Percentiles rank a stretch among this genome's conserved stretches.
phyloP scores from a whole-genome alignment of 1,140 invertebrate genomes.

The Drosophila malerkotliana region DNA sequence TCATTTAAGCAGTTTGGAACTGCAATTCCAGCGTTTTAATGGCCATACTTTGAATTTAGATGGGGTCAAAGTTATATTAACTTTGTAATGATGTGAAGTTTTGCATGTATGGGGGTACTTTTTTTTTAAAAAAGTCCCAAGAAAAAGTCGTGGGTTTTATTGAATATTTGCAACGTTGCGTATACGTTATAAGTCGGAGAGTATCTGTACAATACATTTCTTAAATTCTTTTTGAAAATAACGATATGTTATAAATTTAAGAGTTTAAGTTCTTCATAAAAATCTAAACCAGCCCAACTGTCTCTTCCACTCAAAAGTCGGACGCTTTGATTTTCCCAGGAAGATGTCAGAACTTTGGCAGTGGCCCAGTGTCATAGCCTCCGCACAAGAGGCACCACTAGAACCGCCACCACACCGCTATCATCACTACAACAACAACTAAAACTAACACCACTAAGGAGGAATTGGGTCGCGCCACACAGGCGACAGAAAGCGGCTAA shows the following conservation, averaged over 20 bases:
- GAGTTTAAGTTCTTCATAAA: background rate
- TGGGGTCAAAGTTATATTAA: constrained; percentile 10
- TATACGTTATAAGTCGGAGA: background rate
- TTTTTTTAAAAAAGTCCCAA: too few relatives aligned
- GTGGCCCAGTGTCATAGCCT: constrained; percentile 34
- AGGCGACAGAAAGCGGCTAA: constrained; percentile 50
- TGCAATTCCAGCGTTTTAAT: constrained; percentile 18
- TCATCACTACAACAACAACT: constrained; percentile 2
- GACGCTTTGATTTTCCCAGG: constrained; percentile 14
- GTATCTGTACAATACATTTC: too few relatives aligned
- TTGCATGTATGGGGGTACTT: background rate
- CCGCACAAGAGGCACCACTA: constrained; percentile 9
- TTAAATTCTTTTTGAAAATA: too few relatives aligned
- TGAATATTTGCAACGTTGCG: background rate
- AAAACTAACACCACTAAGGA: background rate
- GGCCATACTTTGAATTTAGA: constrained; percentile 12
- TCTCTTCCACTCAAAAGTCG: constrained; percentile 8
- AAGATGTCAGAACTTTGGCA: constrained; percentile 43
- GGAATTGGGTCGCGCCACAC: constrained; percentile 41
- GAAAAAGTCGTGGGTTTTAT: background rate
- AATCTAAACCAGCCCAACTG: constrained; percentile 3
- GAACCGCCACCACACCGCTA: constrained; percentile 14
- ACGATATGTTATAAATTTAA: too few relatives aligned
- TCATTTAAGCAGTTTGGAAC: constrained; percentile 10
- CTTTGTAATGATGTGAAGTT: constrained; percentile 1